Conservation (phyloP, 1,140 invertebrate species). For the Habropoda laboriosa region DNA sequence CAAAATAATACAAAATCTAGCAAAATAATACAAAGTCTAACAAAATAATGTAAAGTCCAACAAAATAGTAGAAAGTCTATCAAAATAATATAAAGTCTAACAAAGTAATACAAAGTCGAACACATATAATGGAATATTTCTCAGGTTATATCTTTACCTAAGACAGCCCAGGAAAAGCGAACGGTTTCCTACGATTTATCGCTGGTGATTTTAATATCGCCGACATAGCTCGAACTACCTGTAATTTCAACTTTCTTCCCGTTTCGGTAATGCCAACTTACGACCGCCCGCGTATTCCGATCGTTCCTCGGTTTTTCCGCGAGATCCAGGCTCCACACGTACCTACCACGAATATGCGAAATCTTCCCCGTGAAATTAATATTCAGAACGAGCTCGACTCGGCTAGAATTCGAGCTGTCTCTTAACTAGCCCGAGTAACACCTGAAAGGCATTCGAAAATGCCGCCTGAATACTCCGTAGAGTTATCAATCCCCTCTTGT, state of each 20-base stretch:
- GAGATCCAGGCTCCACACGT: not conserved
- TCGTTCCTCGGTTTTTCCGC: not conserved
- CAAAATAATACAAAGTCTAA: too few species aligned
- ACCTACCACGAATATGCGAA: not conserved
- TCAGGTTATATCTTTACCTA: not conserved
- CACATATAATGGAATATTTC: not conserved
- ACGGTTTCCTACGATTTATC: not conserved
- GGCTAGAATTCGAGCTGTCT: not conserved
- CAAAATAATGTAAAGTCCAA: too few species aligned
- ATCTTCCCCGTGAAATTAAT: conserved; percentile 29
- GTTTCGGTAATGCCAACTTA: not conserved
- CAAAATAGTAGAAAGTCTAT: too few species aligned
- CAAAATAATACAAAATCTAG: too few species aligned
- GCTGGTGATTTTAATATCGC: too few species aligned
- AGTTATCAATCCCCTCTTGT: not conserved
- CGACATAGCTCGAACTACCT: not conserved
- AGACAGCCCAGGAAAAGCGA: not conserved
- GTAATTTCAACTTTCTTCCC: not conserved
- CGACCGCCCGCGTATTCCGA: conserved; percentile 1
- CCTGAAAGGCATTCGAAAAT: conserved; percentile 26
- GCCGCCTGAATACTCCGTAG: not conserved
- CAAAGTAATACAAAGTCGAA: too few species aligned
- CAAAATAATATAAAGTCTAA: too few species aligned
- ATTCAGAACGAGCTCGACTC: conserved; percentile 14
- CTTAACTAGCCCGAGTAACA: not conserved